These are phyloP conservation scores for Acleris emargana DNA, from an alignment of 2,888 invertebrate genomes.

Conservation along the genomic window DNA sequence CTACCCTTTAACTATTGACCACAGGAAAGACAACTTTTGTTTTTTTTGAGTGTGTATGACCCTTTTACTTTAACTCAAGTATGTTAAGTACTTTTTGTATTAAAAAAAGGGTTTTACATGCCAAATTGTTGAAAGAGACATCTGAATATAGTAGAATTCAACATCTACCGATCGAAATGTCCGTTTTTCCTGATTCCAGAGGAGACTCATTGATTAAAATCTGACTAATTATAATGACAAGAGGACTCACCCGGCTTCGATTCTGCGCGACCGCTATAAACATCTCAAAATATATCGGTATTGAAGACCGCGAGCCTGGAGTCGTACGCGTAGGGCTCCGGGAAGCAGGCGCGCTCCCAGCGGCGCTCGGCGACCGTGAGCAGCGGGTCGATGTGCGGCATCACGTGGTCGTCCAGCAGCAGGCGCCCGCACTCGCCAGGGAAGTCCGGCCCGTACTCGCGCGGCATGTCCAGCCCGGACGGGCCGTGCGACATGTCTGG, in stretches of 20 bases:
- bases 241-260: conserved; percentile 28
- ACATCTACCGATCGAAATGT: too few relatives aligned
- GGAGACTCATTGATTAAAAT: too few relatives aligned
- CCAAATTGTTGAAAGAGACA: too few relatives aligned
- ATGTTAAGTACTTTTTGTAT: too few relatives aligned
- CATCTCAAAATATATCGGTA: conserved; percentile 60
- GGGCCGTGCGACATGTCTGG: background rate
- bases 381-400: conserved; percentile 72
- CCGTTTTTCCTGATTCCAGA: too few relatives aligned
- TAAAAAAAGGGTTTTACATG: too few relatives aligned
- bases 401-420: conserved; percentile 59
- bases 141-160: too few relatives aligned
- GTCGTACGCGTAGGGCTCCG: conserved; percentile 46
- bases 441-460: conserved; percentile 69
- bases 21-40: too few relatives aligned
- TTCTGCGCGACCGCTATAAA: conserved; percentile 36
- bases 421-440: conserved; percentile 38
- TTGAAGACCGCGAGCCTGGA: conserved; percentile 55
- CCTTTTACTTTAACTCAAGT: too few relatives aligned
- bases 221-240: background rate
- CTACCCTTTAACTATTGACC: too few relatives aligned
- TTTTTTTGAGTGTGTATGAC: too few relatives aligned
- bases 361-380: conserved; percentile 52
- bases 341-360: conserved; percentile 48
- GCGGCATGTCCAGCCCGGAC: conserved; percentile 40